Evolutionary conservation across 2,797 vertebrate genomes (phyloP), one percentile per base, ranked within the genome.

Genomic region (Macroramphosus scolopax): DNA sequence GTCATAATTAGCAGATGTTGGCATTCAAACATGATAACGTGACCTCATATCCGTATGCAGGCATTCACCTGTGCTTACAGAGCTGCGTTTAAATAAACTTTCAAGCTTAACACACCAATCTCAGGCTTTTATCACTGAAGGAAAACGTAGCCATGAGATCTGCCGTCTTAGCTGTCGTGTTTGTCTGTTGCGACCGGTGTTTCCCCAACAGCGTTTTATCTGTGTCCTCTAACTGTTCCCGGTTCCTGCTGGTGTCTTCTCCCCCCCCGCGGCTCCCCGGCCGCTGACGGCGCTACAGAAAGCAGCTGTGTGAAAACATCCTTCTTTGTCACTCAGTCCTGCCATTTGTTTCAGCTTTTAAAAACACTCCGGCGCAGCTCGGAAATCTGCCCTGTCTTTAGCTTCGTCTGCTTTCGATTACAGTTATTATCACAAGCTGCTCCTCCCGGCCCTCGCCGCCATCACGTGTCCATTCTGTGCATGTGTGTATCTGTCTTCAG

Each of bases 391-490:
- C 63, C 79, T 45, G 71, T 71, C 58, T 77, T 73, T 74, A 72
- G 67, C 60, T 79, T 52, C 5, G 74, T 68, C 78, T 82, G 82
- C 70, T 83, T 81, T 78, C 65, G 72, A 87, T 90, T 88, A 88
- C 75, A 74, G 82, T 89, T 83, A 84, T 89, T 87, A 89, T 85
- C 82, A 70, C 79, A 77, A 86, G 81, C 84, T 77, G 77, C 81
- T 85, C 68, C 66, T 86, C 63, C 51, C 60, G 63, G 54, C 55
- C 55, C 54, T 34, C 14, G n/a, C 46, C 64, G 59, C 18, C 65
- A 47, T 45, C 68, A 63, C 72, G 55, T 57, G 63, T 72, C 53
- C 50, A 36, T 71, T 39, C 29, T 50, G 37, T 61, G 45, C 49
- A 30, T 47, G 36, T 57, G 33, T 44, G 39, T 51, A 41, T 77